Conservation (phyloP, 2,888 invertebrate genomes). For the Eledona agricola region DNA sequence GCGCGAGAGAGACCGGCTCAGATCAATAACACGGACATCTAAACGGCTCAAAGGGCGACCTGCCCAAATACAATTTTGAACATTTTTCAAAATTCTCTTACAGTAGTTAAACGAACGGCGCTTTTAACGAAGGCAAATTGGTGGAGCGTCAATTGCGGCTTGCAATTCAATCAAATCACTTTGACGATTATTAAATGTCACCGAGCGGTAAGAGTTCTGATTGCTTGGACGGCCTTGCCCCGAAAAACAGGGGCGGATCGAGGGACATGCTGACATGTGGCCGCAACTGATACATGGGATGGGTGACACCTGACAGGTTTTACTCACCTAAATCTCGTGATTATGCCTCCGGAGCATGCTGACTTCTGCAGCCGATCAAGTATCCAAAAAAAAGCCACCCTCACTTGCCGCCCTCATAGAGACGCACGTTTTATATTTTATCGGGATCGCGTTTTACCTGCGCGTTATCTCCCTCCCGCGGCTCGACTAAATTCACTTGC, state of each 20-base stretch:
- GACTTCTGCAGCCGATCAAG: background rate
- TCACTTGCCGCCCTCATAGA: constrained; percentile 7
- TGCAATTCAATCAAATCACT: constrained; percentile 27
- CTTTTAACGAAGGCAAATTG: constrained; percentile 30
- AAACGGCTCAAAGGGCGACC: constrained; percentile 38
- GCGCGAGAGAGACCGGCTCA: constrained; percentile 46
- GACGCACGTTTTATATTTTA: constrained; percentile 9
- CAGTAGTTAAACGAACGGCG: constrained; percentile 13
- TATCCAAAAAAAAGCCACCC: constrained; percentile 9
- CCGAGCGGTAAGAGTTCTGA: constrained; percentile 24
- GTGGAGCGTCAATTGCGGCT: constrained; percentile 20
- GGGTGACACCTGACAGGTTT: constrained; percentile 13
- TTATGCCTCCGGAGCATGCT: constrained; percentile 35
- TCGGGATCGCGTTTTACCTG: constrained; percentile 27
- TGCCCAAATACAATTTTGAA: constrained; percentile 37
- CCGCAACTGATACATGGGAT: constrained; percentile 1
- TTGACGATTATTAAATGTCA: constrained; percentile 25
- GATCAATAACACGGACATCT: constrained; percentile 52
- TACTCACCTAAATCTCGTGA: constrained; percentile 45
- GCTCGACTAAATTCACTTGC: constrained; percentile 45
- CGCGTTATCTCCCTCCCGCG: constrained; percentile 39
- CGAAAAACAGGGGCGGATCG: constrained; percentile 13
- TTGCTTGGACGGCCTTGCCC: constrained; percentile 21
- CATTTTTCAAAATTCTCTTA: constrained; percentile 12
- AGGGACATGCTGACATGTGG: constrained; percentile 9